Evolutionary conservation across 2,113 vertebrate species (phyloP).

Genomic region (Illadopsis cleaveri): DNA sequence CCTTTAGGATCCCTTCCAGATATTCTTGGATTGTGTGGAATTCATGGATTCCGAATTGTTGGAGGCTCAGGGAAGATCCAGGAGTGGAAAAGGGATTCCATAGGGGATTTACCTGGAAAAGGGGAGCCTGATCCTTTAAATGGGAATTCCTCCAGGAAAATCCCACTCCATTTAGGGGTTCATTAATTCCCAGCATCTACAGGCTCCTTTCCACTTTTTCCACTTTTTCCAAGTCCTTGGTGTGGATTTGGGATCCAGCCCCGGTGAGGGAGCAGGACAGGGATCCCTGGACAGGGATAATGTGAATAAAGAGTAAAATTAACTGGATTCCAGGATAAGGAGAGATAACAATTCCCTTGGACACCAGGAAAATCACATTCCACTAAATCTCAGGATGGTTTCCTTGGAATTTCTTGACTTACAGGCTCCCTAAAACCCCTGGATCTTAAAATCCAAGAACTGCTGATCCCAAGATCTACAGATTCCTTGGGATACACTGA

Average conservation of each 20-base stretch:
- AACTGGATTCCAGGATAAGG: not conserved
- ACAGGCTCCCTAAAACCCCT: not conserved
- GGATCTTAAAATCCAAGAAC: not conserved
- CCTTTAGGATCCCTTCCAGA: not conserved
- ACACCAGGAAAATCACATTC: not conserved
- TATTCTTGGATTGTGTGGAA: not conserved
- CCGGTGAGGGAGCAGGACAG: accelerated
- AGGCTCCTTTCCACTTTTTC: not conserved
- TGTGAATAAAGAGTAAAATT: not conserved
- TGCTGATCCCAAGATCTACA: not conserved
- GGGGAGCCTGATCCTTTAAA: not conserved
- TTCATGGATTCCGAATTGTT: accelerated
- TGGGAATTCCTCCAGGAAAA: not conserved
- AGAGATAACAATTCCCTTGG: no score
- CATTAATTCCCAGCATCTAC: not conserved
- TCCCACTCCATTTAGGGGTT: accelerated
- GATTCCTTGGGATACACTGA: accelerated
- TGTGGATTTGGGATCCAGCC: not conserved
- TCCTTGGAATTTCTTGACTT: not conserved
- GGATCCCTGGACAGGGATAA: not conserved
- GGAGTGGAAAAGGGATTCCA: not conserved
- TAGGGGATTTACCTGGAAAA: not conserved
- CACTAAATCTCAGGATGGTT: not conserved
- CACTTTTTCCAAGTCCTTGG: not conserved
- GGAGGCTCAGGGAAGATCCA: not conserved